Evolutionary conservation across 2,797 vertebrate genomes (phyloP).

Genomic region (Falco novaeseelandiae): DNA sequence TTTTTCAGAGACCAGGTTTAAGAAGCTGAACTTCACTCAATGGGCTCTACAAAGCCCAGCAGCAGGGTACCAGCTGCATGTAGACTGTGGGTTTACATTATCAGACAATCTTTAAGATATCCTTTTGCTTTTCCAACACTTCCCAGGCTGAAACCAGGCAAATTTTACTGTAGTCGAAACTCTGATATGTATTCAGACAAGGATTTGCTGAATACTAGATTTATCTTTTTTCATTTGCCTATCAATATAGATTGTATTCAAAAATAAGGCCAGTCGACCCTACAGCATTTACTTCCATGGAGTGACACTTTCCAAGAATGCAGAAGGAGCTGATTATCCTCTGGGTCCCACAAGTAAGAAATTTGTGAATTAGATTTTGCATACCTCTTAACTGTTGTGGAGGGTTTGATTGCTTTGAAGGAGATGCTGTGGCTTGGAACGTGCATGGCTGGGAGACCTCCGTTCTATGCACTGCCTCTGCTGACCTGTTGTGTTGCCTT

Average conservation of each 20-base stretch:
- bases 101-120: neutral
- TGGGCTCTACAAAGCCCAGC: neutral
- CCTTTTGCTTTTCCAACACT: neutral
- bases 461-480: neutral
- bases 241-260: constrained; percentile 89
- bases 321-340: constrained; percentile 87
- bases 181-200: neutral
- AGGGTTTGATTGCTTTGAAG: neutral
- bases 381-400: neutral
- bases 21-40: neutral
- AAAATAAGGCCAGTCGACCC: constrained; percentile 90
- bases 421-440: neutral
- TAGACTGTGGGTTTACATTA: neutral
- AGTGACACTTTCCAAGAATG: constrained; percentile 86
- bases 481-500: neutral
- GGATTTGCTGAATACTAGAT: neutral
- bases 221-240: neutral
- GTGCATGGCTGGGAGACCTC: neutral
- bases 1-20: neutral
- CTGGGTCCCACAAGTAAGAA: constrained; percentile 78
- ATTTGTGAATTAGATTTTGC: neutral
- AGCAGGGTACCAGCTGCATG: neutral
- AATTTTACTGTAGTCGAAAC: neutral
- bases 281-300: constrained; percentile 98
- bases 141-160: neutral